phyloP scores from a whole-genome alignment of 2,797 vertebrate genomes.

The Catharus ustulatus region DNA sequence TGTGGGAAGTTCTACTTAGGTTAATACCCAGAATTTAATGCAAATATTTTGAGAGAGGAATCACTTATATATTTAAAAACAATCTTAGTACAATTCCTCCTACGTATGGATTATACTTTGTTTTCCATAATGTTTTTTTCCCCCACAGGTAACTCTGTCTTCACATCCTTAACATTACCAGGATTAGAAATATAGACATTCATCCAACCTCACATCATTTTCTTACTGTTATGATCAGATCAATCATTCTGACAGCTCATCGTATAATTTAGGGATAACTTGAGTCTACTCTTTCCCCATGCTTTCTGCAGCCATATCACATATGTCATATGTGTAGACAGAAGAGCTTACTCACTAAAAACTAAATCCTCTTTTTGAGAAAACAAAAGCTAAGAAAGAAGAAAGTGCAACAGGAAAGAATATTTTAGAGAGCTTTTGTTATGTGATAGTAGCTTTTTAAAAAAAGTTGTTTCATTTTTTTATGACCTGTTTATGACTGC shows the following conservation, averaged over 20 bases:
- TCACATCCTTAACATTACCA: not conserved
- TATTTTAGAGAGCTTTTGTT: conserved; percentile 1
- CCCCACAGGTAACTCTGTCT: not conserved
- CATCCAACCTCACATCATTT: not conserved
- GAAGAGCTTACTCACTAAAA: conserved; percentile 21
- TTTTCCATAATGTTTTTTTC: not conserved
- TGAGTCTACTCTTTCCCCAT: not conserved
- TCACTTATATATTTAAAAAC: not conserved
- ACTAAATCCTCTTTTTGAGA: not conserved
- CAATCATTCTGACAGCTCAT: not conserved
- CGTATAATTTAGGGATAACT: not conserved
- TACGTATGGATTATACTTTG: not conserved
- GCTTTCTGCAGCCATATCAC: not conserved
- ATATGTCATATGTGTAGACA: not conserved
- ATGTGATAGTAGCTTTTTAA: not conserved
- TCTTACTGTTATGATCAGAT: not conserved
- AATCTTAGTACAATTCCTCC: not conserved
- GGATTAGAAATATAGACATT: not conserved
- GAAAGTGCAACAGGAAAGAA: conserved; percentile 11
- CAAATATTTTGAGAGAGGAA: not conserved
- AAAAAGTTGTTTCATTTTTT: conserved; percentile 8
- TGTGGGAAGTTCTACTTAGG: not conserved
- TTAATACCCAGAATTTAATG: not conserved
- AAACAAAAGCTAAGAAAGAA: not conserved
- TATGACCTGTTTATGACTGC: conserved; percentile 10